phyloP scores from a whole-genome alignment of 1,140 invertebrate genomes.

The Drosophila repleta region DNA sequence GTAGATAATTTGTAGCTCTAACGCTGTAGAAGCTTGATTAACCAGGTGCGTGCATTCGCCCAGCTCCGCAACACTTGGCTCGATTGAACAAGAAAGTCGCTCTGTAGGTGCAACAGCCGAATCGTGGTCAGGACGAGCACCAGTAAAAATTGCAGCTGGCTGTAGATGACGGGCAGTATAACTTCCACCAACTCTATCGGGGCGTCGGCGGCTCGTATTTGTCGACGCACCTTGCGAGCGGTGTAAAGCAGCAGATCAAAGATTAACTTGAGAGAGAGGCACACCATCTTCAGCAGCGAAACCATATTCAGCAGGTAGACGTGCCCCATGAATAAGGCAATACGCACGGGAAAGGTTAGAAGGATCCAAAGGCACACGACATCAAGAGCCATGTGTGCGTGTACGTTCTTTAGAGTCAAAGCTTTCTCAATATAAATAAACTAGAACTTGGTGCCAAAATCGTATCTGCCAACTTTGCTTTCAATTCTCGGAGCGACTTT shows the following conservation, averaged over 20 bases:
- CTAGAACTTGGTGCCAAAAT: slow-evolving; percentile 11
- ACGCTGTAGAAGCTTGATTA: slow-evolving; percentile 19
- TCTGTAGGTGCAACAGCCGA: neutral
- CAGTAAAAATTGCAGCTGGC: neutral
- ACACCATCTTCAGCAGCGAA: slow-evolving; percentile 14
- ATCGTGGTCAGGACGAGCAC: neutral
- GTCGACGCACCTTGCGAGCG: neutral
- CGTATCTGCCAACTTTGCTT: slow-evolving; percentile 16
- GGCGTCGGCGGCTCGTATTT: neutral
- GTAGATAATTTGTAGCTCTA: slow-evolving; percentile 56
- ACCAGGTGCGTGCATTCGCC: slow-evolving; percentile 27
- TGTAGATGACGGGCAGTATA: neutral
- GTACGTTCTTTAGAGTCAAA: neutral
- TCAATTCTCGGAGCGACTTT: slow-evolving; percentile 34
- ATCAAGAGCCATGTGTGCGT: slow-evolving; percentile 13
- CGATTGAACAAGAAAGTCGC: neutral
- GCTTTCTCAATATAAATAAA: slow-evolving; percentile 16
- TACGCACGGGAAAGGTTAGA: slow-evolving; percentile 10
- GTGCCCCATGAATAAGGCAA: slow-evolving; percentile 4
- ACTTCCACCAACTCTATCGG: neutral
- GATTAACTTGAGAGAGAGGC: neutral
- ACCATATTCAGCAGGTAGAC: slow-evolving; percentile 35
- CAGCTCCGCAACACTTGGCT: slow-evolving; percentile 9
- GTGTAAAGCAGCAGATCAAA: neutral
- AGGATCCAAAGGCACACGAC: neutral